Evolutionary conservation across 1,140 invertebrate species (phyloP).

Genomic region (Scaptomyza graminum): DNA sequence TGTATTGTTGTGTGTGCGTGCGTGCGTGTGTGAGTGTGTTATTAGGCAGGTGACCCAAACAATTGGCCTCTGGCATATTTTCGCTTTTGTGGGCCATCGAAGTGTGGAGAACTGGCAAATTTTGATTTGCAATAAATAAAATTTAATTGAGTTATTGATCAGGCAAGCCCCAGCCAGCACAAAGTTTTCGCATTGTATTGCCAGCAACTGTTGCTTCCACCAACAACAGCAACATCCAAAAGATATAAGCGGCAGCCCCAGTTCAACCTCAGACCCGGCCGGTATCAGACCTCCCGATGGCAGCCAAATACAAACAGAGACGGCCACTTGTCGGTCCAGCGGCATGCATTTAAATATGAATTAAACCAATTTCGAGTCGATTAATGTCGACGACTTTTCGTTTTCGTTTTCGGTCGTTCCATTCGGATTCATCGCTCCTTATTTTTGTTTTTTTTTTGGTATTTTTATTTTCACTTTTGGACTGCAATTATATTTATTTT

Average conservation of each 20-base stretch:
- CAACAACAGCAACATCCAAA: neutral
- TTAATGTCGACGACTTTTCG: constrained; percentile 72
- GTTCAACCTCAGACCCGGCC: neutral
- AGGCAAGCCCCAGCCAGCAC: constrained; percentile 26
- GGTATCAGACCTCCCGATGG: too few relatives aligned
- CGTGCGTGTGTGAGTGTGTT: neutral
- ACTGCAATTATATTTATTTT: constrained; percentile 76
- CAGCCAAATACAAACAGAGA: constrained; percentile 18
- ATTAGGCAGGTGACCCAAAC: constrained; percentile 13
- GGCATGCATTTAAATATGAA: constrained; percentile 75
- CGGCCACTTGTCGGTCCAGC: constrained; percentile 42
- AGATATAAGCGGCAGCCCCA: constrained; percentile 8
- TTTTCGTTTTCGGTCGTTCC: constrained; percentile 15
- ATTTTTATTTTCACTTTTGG: constrained; percentile 31
- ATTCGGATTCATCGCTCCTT: constrained; percentile 18
- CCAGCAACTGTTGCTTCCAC: constrained; percentile 61
- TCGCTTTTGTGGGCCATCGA: constrained; percentile 14
- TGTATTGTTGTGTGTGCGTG: neutral
- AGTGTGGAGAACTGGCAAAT: constrained; percentile 43
- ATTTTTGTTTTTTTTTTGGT: constrained; percentile 20
- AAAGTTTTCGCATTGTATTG: constrained; percentile 5
- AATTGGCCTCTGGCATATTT: constrained; percentile 9
- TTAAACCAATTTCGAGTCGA: constrained; percentile 78
- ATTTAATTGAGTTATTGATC: constrained; percentile 74
- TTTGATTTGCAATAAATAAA: constrained; percentile 74